Conservation (phyloP, 2,888 invertebrate species). For the Fabriciana adippe region DNA sequence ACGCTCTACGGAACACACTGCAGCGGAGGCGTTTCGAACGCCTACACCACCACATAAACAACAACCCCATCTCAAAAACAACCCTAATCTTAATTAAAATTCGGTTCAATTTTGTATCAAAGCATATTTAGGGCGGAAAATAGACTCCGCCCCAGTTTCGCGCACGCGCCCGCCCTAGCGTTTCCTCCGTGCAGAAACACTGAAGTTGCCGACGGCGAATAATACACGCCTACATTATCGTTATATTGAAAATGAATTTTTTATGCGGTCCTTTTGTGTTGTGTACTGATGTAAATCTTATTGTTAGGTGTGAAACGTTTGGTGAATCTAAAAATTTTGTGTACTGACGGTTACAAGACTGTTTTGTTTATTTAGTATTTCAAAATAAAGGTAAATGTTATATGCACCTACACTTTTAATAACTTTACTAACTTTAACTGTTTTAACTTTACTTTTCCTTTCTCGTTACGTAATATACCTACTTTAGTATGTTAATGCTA, state of each 20-base stretch:
- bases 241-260: constrained; percentile 76
- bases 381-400: constrained; percentile 1
- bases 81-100: constrained; percentile 35
- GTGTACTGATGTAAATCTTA: constrained; percentile 46
- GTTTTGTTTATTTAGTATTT: background rate
- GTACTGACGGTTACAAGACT: constrained; percentile 17
- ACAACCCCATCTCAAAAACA: constrained; percentile 34
- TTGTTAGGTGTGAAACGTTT: constrained; percentile 31
- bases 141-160: constrained; percentile 64
- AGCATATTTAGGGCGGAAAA: constrained; percentile 54
- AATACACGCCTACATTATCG: constrained; percentile 80
- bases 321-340: constrained; percentile 38
- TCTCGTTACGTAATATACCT: no score
- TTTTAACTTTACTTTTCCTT: no score
- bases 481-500: no score
- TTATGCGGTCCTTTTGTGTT: constrained; percentile 64
- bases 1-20: constrained; percentile 67
- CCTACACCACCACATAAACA: constrained; percentile 55
- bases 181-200: constrained; percentile 43
- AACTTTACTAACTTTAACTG: no score
- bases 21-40: constrained; percentile 60
- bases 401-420: no score
- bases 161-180: constrained; percentile 69
- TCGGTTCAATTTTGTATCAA: constrained; percentile 41
- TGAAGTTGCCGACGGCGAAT: constrained; percentile 55